Base-by-base conservation (phyloP, 2,888 invertebrate genomes). In the Habrosyne pyritoides region DNA sequence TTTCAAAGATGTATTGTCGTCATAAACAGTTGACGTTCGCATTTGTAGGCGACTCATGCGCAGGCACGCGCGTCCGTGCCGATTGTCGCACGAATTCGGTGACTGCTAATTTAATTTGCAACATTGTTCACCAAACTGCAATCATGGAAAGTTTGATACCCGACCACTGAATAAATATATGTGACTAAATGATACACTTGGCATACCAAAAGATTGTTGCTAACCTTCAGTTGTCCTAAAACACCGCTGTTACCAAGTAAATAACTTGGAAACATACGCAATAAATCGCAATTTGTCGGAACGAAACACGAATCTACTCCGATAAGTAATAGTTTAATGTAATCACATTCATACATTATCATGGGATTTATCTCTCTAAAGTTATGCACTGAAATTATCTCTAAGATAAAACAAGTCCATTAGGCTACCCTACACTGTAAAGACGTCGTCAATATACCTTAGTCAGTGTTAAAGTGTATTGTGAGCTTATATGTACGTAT, bases 121-220 rank as follows among this genome's bases (percentile, higher is more conserved):
- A 89, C 87, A 86, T 83, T 87, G 86, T 86, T 72, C 73, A 69
- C 75, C 70, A 70, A 79, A 81, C 61, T 78, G 77, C 78, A 83
- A 72, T 66, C 64, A 69, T 84, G 81, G 84, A 87, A 86, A 84
- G 83, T 83, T 76, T 66, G 61, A 62, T 60, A 60, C 71, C 75
- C 73, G 77, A 71, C 68, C 57, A 54, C 71, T 77, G 81, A 81
- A 83, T 81, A 73, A 64, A 70, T 75, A 74, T 69, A 61, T 28
- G 55, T 47, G 46, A 21, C 49, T 24, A 22, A 21, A 48, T 21
- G 21, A 42, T 26, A 10, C 24, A 10, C 42, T 18, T 7, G 5
- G 24, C 42, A 42, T 42, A 22, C 52, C n/a, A 36, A 42, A 42
- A 46, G 12, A 36, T 22, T 55, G 47, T 52, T 47, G 52, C 42